Conservation (phyloP, 92 coral and sea anemone species). For the Paragorgia papillata region DNA sequence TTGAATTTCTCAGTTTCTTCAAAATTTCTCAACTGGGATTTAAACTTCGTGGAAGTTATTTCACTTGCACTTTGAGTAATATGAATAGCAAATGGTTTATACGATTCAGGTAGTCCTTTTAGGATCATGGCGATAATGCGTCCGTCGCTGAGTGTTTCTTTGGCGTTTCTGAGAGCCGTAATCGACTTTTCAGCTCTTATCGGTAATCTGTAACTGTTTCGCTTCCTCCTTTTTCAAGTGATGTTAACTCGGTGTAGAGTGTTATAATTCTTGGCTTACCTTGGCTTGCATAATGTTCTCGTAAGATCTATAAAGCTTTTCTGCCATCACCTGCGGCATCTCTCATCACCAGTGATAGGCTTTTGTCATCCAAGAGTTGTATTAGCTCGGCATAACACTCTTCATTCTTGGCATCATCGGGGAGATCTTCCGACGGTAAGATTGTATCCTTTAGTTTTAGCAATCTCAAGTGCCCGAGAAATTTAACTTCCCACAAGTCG, state of each 20-base stretch:
- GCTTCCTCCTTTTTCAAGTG: constrained; percentile 27
- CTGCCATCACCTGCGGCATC: no score
- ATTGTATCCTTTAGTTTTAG: constrained; percentile 35
- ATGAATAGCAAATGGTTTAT: constrained; percentile 44
- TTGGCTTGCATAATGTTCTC: no score
- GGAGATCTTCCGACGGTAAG: constrained; percentile 4
- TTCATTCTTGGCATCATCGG: constrained; percentile 25
- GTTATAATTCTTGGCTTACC: constrained; percentile 49
- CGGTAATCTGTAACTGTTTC: constrained; percentile 49
- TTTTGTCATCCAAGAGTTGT: no score
- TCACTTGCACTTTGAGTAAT: constrained; percentile 41
- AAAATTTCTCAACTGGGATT: constrained; percentile 26
- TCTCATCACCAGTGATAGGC: no score
- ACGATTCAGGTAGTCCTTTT: constrained; percentile 45
- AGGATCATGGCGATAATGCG: constrained; percentile 52
- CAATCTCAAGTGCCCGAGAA: constrained; percentile 39
- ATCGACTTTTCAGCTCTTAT: constrained; percentile 47
- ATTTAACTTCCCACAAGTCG: constrained; percentile 53
- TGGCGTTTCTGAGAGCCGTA: constrained; percentile 43
- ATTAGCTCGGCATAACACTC: no score
- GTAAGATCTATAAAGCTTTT: no score
- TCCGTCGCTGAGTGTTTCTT: constrained; percentile 51
- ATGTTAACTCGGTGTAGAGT: constrained; percentile 49
- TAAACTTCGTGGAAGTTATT: constrained; percentile 37
- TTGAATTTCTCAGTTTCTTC: constrained; percentile 49